A percentile compares a stretch with the other conserved stretches of the same genome.
Conservation (phyloP, 2,888 invertebrate species). For the Hirtodrosophila confusa region DNA sequence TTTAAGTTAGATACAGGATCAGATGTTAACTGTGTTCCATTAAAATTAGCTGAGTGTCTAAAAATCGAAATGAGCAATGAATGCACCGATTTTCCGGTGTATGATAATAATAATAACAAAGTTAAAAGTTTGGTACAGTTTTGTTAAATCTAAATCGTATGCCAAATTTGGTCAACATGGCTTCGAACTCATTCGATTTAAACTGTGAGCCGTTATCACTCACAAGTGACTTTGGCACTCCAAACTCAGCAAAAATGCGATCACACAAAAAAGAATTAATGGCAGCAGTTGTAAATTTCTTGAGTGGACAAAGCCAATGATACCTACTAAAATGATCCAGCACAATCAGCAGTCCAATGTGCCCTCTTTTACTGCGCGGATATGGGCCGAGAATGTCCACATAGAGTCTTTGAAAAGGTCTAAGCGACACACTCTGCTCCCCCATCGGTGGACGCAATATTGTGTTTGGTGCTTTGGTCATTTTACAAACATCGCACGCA, state of each 20-base stretch:
- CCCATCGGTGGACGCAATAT: not conserved
- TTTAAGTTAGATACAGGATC: too few relatives aligned
- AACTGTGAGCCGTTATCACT: constrained; percentile 13
- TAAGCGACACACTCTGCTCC: not conserved
- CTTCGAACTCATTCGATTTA: constrained; percentile 1
- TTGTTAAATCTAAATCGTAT: too few relatives aligned
- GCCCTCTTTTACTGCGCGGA: constrained; percentile 1
- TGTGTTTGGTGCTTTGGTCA: not conserved
- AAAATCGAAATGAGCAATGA: too few relatives aligned
- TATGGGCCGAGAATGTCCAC: constrained; percentile 4
- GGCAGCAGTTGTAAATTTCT: not conserved
- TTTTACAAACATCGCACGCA: not conserved
- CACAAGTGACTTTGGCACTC: constrained; percentile 2
- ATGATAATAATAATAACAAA: too few relatives aligned
- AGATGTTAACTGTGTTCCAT: too few relatives aligned
- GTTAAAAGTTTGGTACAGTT: too few relatives aligned
- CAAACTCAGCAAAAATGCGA: constrained; percentile 3
- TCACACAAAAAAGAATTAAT: not conserved
- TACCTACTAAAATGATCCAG: constrained; percentile 1
- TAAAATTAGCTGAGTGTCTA: too few relatives aligned
- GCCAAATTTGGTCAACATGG: not conserved
- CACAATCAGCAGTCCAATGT: constrained; percentile 11
- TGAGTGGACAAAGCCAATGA: constrained; percentile 9
- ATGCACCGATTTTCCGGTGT: too few relatives aligned
- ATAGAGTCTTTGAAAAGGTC: constrained; percentile 5